These are phyloP conservation scores for Anhinga rufa DNA, from an alignment of 2,113 vertebrate genomes.

Conservation along the genomic window DNA sequence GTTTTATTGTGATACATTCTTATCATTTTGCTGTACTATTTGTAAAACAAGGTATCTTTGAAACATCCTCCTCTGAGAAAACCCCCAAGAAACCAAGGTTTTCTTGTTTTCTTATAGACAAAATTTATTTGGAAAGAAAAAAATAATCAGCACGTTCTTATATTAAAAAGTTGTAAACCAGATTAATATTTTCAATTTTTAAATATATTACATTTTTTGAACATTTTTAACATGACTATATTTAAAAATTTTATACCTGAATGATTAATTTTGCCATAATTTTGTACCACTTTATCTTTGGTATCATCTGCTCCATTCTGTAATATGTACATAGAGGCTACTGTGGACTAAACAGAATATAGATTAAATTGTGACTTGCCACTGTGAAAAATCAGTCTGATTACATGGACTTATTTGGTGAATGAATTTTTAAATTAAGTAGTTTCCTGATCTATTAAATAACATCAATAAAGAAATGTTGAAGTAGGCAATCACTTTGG, in stretches of 20 bases:
- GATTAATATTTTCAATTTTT: not conserved
- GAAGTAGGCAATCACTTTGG: not conserved
- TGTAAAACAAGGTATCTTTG: not conserved
- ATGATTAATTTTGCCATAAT: not conserved
- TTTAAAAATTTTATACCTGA: not conserved
- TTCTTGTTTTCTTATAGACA: not conserved
- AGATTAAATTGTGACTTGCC: not conserved
- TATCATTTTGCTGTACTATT: not conserved
- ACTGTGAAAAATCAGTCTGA: not conserved
- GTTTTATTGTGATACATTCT: not conserved
- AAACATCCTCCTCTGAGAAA: not conserved
- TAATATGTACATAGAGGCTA: not conserved
- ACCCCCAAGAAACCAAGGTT: not conserved
- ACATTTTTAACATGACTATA: not conserved
- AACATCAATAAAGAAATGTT: not conserved
- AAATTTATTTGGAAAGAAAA: not conserved
- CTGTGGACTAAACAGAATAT: not conserved
- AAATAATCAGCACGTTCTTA: not conserved
- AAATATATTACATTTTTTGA: not conserved
- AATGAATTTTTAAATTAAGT: constrained; percentile 26
- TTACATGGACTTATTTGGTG: not conserved
- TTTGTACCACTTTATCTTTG: not conserved
- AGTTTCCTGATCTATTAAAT: constrained; percentile 22
- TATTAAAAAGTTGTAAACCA: not conserved
- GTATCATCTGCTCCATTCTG: not conserved